Conservation (phyloP, 2,113 vertebrate genomes). For the Gadus macrocephalus region DNA sequence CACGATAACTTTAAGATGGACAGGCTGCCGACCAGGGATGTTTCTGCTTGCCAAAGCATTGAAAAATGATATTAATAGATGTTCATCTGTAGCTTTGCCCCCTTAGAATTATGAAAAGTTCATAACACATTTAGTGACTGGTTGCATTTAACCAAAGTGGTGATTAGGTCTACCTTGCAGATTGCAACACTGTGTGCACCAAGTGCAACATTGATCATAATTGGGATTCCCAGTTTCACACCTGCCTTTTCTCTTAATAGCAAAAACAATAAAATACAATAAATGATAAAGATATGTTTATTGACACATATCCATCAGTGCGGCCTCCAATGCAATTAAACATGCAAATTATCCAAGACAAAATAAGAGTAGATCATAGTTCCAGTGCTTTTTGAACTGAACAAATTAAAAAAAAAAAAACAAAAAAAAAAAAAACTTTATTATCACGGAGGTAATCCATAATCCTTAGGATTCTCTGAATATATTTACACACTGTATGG, state of each 20-base stretch:
- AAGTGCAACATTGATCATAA: no score
- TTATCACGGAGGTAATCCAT: constrained; percentile 91
- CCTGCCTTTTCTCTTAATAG: background rate
- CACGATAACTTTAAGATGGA: no score
- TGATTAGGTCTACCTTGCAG: no score
- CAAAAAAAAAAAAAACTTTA: constrained; percentile 69
- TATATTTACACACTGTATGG: constrained; percentile 60
- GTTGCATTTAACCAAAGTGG: no score
- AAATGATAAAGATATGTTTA: constrained; percentile 99
- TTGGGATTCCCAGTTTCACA: no score
- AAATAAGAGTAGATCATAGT: constrained; percentile 80
- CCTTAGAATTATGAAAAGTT: no score
- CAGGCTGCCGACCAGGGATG: no score
- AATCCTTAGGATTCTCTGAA: constrained; percentile 68
- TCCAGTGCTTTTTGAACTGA: constrained; percentile 98
- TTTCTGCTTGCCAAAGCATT: no score
- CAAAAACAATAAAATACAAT: constrained; percentile 64
- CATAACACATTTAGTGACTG: no score
- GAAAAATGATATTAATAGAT: no score
- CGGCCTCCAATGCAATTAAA: constrained; percentile 93
- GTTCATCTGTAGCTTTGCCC: no score
- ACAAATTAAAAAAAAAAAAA: constrained; percentile 79
- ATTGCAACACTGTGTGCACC: no score
- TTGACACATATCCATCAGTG: constrained; percentile 99
- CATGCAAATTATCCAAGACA: constrained; percentile 93